Conservation (phyloP, 2,113 vertebrate genomes). For the Dermatemys mawii region DNA sequence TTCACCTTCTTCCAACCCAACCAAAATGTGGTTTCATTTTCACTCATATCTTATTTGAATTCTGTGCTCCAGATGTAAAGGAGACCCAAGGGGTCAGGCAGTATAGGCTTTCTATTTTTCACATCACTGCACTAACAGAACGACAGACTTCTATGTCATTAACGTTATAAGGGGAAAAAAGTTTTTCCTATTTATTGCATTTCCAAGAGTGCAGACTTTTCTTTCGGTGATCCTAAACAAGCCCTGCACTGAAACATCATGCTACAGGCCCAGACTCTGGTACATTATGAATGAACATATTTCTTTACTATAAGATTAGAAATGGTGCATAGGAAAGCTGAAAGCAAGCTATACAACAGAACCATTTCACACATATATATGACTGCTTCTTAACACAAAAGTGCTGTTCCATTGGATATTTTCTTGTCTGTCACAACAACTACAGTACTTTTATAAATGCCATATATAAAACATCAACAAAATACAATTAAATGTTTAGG, state of each 20-base stretch:
- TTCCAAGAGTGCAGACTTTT: not conserved
- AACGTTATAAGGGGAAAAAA: not conserved
- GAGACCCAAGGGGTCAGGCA: slow-evolving; percentile 37
- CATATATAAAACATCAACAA: slow-evolving; percentile 38
- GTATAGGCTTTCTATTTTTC: slow-evolving; percentile 67
- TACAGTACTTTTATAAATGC: slow-evolving; percentile 9
- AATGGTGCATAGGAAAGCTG: not conserved
- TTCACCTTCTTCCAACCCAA: fast-evolving
- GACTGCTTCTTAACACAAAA: slow-evolving; percentile 37
- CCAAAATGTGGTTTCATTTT: not conserved
- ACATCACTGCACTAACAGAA: slow-evolving; percentile 49
- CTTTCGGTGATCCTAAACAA: not conserved
- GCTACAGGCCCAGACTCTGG: not conserved
- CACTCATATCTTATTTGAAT: not conserved
- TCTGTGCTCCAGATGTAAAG: slow-evolving; percentile 32
- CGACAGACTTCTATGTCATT: slow-evolving; percentile 12
- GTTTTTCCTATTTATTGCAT: not conserved
- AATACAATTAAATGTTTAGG: not conserved
- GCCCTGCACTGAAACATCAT: not conserved
- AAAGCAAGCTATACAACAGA: not conserved
- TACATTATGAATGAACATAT: not conserved
- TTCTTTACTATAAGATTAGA: not conserved
- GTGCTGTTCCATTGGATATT: not conserved
- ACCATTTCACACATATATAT: slow-evolving; percentile 27
- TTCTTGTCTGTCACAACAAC: slow-evolving; percentile 22